Percentiles rank a stretch among this genome's conserved stretches.
These are phyloP conservation scores for Heteronetta atricapilla DNA, from an alignment of 2,113 vertebrate species.

Conservation along the genomic window DNA sequence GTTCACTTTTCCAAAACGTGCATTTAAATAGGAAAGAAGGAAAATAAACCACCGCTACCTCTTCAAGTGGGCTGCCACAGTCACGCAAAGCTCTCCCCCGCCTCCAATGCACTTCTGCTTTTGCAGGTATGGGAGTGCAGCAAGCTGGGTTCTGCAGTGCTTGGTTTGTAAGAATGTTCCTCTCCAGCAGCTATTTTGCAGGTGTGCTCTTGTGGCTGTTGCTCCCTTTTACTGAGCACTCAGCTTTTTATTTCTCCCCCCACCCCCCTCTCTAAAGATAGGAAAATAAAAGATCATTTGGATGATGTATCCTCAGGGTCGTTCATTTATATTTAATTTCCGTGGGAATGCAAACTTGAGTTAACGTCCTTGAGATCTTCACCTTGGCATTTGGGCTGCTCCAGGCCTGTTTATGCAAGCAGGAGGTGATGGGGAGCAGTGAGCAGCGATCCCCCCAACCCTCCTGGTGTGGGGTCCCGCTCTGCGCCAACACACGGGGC, in stretches of 20 bases:
- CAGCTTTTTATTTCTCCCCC: not conserved
- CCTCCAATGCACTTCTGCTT: not conserved
- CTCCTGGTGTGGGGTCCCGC: not conserved
- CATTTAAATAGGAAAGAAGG: not conserved
- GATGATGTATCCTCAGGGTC: not conserved
- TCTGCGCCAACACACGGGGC: fast-evolving
- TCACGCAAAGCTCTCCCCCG: not conserved
- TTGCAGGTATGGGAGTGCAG: not conserved
- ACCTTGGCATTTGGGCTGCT: not conserved
- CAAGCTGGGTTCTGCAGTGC: not conserved
- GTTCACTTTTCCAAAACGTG: not conserved
- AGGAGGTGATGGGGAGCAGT: not conserved
- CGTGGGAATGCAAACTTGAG: not conserved
- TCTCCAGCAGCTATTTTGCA: not conserved
- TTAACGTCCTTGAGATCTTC: not conserved
- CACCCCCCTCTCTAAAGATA: not conserved
- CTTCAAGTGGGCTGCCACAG: not conserved
- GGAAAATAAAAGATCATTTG: not conserved
- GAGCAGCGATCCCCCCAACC: not conserved
- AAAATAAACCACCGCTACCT: not conserved
- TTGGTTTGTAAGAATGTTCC: not conserved
- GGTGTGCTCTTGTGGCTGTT: not conserved
- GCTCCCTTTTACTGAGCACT: not conserved
- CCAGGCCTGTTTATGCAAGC: not conserved
- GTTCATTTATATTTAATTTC: not conserved